Conservation (phyloP, 2,797 vertebrate species). For the Tarsius wallacei region DNA sequence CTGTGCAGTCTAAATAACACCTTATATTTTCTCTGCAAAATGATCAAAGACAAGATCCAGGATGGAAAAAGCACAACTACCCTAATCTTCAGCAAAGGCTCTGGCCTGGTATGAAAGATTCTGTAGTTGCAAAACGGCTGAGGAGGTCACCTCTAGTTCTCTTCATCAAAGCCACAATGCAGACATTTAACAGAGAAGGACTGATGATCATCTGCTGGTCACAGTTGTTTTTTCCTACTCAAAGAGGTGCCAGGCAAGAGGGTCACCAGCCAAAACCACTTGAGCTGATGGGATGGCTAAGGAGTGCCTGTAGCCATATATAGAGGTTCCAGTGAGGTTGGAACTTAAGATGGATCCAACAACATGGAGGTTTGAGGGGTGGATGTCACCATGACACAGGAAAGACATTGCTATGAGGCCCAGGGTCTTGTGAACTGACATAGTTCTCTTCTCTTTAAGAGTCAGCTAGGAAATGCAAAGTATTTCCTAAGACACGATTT, state of each 20-base stretch:
- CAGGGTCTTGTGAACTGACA: background rate
- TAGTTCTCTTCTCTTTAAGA: background rate
- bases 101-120: slow-evolving; percentile 78
- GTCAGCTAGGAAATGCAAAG: background rate
- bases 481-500: slow-evolving; percentile 8
- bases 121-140: slow-evolving; percentile 59
- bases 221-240: background rate
- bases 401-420: background rate
- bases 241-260: background rate
- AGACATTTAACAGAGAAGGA: slow-evolving; percentile 7
- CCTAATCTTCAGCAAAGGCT: slow-evolving; percentile 71
- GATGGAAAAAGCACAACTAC: slow-evolving; percentile 61
- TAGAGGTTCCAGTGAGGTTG: background rate
- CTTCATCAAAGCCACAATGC: slow-evolving; percentile 71
- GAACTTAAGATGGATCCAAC: background rate
- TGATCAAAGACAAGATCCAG: slow-evolving; percentile 86
- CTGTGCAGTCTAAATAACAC: slow-evolving; percentile 57
- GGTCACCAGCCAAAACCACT: background rate
- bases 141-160: slow-evolving; percentile 31
- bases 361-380: background rate
- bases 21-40: slow-evolving; percentile 82
- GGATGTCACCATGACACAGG: background rate
- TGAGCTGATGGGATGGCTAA: background rate
- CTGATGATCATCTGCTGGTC: background rate
- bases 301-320: background rate